Conservation (phyloP, 2,113 vertebrate genomes). For the Sturnira hondurensis region DNA sequence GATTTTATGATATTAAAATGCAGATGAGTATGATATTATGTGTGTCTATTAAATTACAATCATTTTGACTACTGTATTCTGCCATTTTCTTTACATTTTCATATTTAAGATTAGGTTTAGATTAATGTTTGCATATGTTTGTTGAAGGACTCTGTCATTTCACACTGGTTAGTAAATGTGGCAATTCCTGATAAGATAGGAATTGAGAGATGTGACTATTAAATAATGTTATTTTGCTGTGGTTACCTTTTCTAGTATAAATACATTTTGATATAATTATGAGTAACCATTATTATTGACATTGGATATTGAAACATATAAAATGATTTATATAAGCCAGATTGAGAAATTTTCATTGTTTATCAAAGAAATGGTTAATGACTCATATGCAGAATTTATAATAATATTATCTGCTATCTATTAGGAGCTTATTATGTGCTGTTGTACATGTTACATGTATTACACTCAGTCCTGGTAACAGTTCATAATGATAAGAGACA, state of each 20-base stretch:
- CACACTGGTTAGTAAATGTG: neutral
- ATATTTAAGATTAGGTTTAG: neutral
- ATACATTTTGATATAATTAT: neutral
- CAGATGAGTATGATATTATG: neutral
- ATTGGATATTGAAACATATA: neutral
- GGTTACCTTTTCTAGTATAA: neutral
- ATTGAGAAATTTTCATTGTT: neutral
- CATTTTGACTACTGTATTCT: neutral
- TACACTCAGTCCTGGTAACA: neutral
- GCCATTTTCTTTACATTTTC: neutral
- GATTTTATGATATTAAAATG: no score
- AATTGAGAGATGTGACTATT: neutral
- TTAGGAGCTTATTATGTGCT: neutral
- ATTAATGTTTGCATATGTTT: neutral
- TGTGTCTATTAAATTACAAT: neutral
- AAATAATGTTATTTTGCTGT: neutral
- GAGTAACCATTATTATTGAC: neutral
- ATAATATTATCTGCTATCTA: neutral
- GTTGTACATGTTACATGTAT: neutral
- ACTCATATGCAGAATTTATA: conserved; percentile 3
- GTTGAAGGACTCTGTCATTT: neutral
- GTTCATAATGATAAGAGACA: neutral
- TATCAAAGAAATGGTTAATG: neutral
- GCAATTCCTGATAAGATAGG: neutral
- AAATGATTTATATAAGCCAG: neutral